Percentiles rank a stretch among this genome's conserved stretches.
Conservation (phyloP, 2,113 vertebrate genomes). For the Varanus salvator region DNA sequence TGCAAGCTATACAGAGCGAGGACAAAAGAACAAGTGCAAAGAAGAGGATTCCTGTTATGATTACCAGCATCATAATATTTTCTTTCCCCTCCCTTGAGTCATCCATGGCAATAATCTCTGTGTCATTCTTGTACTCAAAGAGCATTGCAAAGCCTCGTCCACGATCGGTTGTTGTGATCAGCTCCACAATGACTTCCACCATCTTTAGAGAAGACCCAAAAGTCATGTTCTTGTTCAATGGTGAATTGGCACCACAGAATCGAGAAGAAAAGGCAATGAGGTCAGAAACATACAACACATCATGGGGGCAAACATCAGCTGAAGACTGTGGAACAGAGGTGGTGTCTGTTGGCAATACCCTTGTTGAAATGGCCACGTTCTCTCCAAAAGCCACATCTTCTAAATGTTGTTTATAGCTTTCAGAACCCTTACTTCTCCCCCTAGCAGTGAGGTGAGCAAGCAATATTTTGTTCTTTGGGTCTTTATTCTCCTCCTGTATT, state of each 20-base stretch:
- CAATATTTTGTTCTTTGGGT: constrained; percentile 65
- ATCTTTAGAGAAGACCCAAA: constrained; percentile 90
- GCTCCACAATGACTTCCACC: constrained; percentile 93
- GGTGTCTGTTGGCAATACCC: constrained; percentile 38
- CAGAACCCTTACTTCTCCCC: constrained; percentile 32
- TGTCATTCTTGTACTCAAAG: constrained; percentile 87
- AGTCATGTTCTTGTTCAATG: constrained; percentile 85
- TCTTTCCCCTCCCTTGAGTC: constrained; percentile 62
- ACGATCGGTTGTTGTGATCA: constrained; percentile 90
- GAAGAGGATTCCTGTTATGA: constrained; percentile 78
- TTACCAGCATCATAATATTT: constrained; percentile 76
- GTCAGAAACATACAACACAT: constrained; percentile 91
- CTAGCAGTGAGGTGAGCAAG: constrained; percentile 59
- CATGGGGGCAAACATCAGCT: constrained; percentile 86
- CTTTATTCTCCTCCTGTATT: constrained; percentile 13
- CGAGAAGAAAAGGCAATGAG: constrained; percentile 90
- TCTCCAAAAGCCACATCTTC: constrained; percentile 1
- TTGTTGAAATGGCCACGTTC: constrained; percentile 53
- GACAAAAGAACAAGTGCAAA: constrained; percentile 81
- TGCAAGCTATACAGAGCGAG: constrained; percentile 80
- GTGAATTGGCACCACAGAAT: constrained; percentile 88
- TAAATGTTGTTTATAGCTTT: not conserved
- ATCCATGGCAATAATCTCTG: not conserved
- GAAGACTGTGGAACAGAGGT: constrained; percentile 78
- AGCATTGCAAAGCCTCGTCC: constrained; percentile 91